A percentile compares a stretch with the other conserved stretches of the same genome.
phyloP scores from a whole-genome alignment of 2,888 invertebrate genomes.

The Plagiodera versicolora region DNA sequence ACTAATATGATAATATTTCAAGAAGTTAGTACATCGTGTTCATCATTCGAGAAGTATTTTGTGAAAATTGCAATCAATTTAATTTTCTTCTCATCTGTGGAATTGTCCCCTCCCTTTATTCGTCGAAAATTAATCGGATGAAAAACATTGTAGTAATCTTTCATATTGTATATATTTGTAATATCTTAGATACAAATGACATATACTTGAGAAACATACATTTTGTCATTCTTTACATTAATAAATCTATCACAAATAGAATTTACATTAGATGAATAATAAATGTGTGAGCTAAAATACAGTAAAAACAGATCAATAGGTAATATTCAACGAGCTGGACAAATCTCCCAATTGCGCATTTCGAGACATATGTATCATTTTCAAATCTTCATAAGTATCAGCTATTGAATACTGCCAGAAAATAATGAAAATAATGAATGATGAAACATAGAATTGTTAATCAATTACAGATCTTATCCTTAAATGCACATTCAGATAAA shows the following conservation, averaged over 20 bases:
- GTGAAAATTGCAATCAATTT: too few relatives aligned
- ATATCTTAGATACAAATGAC: slow-evolving; percentile 46
- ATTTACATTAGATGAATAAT: slow-evolving; percentile 43
- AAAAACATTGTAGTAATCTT: not conserved
- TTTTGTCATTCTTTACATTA: slow-evolving; percentile 43
- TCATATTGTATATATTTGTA: slow-evolving; percentile 39
- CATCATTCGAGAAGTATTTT: too few relatives aligned
- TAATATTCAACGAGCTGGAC: slow-evolving; percentile 28
- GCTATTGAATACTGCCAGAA: too few relatives aligned
- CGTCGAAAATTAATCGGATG: too few relatives aligned
- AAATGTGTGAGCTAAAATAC: slow-evolving; percentile 35
- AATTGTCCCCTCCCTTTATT: too few relatives aligned
- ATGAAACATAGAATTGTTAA: too few relatives aligned
- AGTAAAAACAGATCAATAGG: slow-evolving; percentile 26
- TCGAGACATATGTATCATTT: slow-evolving; percentile 21
- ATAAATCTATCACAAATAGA: slow-evolving; percentile 50
- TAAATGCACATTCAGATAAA: too few relatives aligned
- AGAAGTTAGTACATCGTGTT: too few relatives aligned
- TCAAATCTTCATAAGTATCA: not conserved
- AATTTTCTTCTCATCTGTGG: too few relatives aligned
- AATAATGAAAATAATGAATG: too few relatives aligned
- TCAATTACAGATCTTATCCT: too few relatives aligned
- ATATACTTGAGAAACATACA: slow-evolving; percentile 48
- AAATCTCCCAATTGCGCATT: slow-evolving; percentile 31
- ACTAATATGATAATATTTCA: too few relatives aligned